Conservation (phyloP, 1,140 invertebrate species). For the Galleria mellonella region DNA sequence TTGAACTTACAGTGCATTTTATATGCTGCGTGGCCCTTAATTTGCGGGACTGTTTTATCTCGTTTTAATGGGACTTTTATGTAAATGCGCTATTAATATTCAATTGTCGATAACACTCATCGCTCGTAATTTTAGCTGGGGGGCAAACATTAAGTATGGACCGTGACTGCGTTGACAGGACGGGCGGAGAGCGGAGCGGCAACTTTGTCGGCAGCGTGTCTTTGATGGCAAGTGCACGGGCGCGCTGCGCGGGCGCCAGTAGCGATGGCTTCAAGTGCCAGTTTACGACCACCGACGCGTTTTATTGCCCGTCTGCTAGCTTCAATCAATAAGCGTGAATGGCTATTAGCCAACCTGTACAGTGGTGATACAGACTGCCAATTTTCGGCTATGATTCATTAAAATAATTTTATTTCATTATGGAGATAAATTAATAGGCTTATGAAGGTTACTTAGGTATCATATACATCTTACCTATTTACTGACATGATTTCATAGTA, state of each 20-base stretch:
- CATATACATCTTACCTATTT: too few species aligned
- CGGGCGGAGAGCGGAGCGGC: constrained; percentile 27
- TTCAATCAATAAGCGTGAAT: constrained; percentile 36
- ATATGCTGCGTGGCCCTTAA: constrained; percentile 7
- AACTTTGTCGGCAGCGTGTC: constrained; percentile 50
- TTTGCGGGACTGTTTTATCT: constrained; percentile 27
- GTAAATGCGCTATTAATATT: constrained; percentile 49
- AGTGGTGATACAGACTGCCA: background rate
- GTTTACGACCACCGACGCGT: constrained; percentile 54
- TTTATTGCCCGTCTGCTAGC: constrained; percentile 50
- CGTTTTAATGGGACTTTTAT: constrained; percentile 30
- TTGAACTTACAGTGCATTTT: constrained; percentile 24
- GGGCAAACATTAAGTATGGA: constrained; percentile 38
- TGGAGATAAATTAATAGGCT: too few species aligned
- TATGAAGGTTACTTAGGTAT: too few species aligned
- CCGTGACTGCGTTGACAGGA: constrained; percentile 62
- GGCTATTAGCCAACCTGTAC: constrained; percentile 14
- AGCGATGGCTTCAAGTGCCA: constrained; percentile 50
- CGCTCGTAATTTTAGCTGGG: constrained; percentile 44
- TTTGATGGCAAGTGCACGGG: constrained; percentile 52
- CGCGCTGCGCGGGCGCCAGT: constrained; percentile 61
- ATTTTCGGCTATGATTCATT: constrained; percentile 1
- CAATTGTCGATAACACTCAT: constrained; percentile 48
- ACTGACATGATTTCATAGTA: too few species aligned
- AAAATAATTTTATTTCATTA: background rate